Conservation (phyloP, 2,888 invertebrate genomes). For the Caenorhabditis wallacei region DNA sequence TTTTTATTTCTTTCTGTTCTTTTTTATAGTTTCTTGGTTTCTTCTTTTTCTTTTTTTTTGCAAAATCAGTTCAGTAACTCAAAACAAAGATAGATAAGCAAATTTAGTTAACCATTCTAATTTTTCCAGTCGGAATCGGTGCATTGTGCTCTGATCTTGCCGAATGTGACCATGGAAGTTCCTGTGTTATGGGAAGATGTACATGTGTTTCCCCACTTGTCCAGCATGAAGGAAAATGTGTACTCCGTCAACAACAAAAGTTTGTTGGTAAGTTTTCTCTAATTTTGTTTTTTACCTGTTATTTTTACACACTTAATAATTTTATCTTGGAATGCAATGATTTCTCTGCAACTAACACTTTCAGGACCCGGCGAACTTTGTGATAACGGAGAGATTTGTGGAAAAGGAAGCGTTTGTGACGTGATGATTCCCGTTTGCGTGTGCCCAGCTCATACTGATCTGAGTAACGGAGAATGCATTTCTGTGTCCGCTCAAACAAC, state of each 20-base stretch:
- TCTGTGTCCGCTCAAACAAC: slow-evolving; percentile 61
- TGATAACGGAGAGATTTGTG: slow-evolving; percentile 79
- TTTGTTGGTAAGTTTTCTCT: slow-evolving; percentile 52
- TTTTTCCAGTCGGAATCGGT: slow-evolving; percentile 79
- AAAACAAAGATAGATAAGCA: too few species aligned
- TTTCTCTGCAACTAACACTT: slow-evolving; percentile 16
- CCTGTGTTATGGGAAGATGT: slow-evolving; percentile 79
- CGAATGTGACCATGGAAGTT: slow-evolving; percentile 77
- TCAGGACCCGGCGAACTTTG: slow-evolving; percentile 80
- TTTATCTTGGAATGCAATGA: slow-evolving; percentile 30
- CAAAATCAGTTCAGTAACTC: slow-evolving; percentile 1
- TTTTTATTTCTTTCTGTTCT: slow-evolving; percentile 47
- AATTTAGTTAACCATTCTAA: neutral
- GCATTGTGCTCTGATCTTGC: slow-evolving; percentile 78
- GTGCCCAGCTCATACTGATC: slow-evolving; percentile 80
- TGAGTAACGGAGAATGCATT: slow-evolving; percentile 77
- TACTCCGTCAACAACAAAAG: slow-evolving; percentile 68
- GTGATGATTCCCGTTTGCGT: slow-evolving; percentile 81
- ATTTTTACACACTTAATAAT: neutral
- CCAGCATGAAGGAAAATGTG: slow-evolving; percentile 80
- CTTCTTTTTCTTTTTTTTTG: slow-evolving; percentile 10
- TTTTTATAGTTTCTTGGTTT: slow-evolving; percentile 33
- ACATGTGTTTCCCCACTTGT: slow-evolving; percentile 78
- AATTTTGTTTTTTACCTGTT: neutral
- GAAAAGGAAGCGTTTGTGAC: slow-evolving; percentile 80